phyloP scores from a whole-genome alignment of 2,113 vertebrate species.

The Colistium nudipinnis region DNA sequence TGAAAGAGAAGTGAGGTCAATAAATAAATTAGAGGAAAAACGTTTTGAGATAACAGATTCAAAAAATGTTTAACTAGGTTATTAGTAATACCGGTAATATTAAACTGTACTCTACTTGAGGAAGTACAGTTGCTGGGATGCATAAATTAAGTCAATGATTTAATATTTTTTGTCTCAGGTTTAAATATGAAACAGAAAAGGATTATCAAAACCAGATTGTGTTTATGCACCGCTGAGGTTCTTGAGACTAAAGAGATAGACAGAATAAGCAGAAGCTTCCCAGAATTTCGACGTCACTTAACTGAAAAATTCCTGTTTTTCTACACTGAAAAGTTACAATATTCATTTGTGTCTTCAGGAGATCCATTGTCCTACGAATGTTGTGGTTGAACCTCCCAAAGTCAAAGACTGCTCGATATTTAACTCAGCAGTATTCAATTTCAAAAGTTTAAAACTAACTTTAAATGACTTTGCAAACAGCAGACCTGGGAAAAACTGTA shows the following conservation, averaged over 20 bases:
- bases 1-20: no score
- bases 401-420: not conserved
- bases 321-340: not conserved
- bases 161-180: not conserved
- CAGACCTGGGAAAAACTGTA: not conserved
- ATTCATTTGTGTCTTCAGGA: not conserved
- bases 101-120: not conserved
- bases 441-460: no score
- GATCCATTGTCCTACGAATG: not conserved
- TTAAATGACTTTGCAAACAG: no score
- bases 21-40: no score
- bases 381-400: not conserved
- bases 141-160: not conserved
- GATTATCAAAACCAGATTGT: slow-evolving; percentile 1
- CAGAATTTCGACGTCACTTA: not conserved
- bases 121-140: not conserved
- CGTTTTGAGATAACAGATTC: no score
- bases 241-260: no score
- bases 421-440: no score
- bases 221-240: not conserved
- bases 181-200: not conserved
- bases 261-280: not conserved
- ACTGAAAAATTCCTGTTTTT: not conserved
- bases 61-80: not conserved
- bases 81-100: not conserved